Evolutionary conservation across 2,797 vertebrate species (phyloP).

Genomic region (Sebastes hubbsi): DNA sequence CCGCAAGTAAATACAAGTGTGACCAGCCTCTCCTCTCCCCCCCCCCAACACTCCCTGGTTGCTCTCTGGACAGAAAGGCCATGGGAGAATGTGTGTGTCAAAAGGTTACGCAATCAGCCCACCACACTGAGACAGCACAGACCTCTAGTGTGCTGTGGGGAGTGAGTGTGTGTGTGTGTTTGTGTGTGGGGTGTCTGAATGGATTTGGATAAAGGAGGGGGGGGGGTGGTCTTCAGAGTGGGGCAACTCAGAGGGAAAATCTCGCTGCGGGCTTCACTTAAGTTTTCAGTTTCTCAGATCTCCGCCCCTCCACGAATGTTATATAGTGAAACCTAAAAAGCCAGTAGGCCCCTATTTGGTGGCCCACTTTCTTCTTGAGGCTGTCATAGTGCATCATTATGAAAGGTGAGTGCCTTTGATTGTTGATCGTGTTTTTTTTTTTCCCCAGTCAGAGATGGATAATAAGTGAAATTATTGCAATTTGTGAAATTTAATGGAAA

Average conservation of each 20-base stretch:
- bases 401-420: conserved; percentile 75
- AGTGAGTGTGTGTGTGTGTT: conserved; percentile 35
- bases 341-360: conserved; percentile 47
- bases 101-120: conserved; percentile 82
- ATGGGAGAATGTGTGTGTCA: conserved; percentile 73
- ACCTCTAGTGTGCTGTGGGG: conserved; percentile 75
- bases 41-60: conserved; percentile 10
- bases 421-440: neutral
- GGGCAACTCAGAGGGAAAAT: conserved; percentile 56
- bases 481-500: neutral
- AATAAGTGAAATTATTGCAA: neutral
- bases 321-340: conserved; percentile 66
- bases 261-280: conserved; percentile 62
- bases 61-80: conserved; percentile 52
- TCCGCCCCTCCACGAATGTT: conserved; percentile 64
- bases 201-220: conserved; percentile 53
- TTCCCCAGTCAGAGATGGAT: neutral
- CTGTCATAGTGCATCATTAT: conserved; percentile 44
- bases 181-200: conserved; percentile 64
- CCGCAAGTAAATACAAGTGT: conserved; percentile 14
- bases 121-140: conserved; percentile 75
- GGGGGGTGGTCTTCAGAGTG: conserved; percentile 42
- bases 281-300: conserved; percentile 62
- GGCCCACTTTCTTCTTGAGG: conserved; percentile 27
- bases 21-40: conserved; percentile 12